Evolutionary conservation across 2,888 invertebrate species (phyloP).

Genomic region (Julus scandinavius): DNA sequence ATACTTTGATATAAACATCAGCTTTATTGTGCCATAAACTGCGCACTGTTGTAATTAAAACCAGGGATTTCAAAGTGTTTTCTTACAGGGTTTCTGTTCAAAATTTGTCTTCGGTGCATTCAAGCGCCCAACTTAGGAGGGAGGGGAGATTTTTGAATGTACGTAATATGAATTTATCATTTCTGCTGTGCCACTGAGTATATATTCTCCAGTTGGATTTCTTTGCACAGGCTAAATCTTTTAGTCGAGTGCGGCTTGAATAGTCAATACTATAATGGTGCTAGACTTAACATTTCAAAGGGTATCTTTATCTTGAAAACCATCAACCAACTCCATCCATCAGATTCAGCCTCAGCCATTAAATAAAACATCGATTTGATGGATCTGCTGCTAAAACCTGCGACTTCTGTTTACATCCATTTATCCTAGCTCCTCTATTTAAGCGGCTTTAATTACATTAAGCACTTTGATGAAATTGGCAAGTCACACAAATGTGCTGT

Average conservation of each 20-base stretch:
- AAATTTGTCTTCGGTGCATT: neutral
- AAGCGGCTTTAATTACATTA: neutral
- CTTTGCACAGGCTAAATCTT: neutral
- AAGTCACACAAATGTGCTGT: neutral
- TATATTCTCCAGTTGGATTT: neutral
- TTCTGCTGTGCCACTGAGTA: neutral
- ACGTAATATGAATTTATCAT: neutral
- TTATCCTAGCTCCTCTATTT: neutral
- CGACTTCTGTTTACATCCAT: constrained; percentile 7
- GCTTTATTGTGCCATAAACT: neutral
- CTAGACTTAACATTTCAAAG: constrained; percentile 21
- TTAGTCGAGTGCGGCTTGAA: constrained; percentile 19
- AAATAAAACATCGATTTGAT: constrained; percentile 33
- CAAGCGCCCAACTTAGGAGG: neutral
- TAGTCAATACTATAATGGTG: constrained; percentile 14
- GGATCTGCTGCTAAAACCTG: neutral
- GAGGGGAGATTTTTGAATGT: neutral
- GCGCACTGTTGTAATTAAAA: neutral
- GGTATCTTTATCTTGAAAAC: constrained; percentile 5
- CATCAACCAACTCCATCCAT: constrained; percentile 3
- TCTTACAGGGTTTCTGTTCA: neutral
- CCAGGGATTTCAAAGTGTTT: neutral
- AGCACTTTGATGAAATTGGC: constrained; percentile 9
- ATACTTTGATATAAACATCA: neutral
- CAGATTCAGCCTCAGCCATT: neutral